Evolutionary conservation across 2,113 vertebrate genomes (phyloP).

Genomic region (Candoia aspera): DNA sequence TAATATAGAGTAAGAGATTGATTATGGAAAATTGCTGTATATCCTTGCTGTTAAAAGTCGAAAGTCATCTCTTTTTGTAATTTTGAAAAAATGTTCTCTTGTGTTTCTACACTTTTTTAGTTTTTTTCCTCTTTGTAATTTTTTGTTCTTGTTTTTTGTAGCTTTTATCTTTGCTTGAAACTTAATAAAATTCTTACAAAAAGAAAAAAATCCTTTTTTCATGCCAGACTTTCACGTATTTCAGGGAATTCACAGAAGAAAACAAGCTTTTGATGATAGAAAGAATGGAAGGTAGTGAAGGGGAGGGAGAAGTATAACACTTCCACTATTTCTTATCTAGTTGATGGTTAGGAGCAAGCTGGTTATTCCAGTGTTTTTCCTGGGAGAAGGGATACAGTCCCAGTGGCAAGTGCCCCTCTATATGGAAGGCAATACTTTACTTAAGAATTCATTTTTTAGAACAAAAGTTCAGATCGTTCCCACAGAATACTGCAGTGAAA

Average conservation of each 20-base stretch:
- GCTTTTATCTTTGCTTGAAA: no score
- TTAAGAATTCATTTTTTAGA: not conserved
- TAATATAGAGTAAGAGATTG: no score
- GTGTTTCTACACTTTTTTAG: no score
- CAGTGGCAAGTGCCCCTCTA: not conserved
- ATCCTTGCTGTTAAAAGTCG: no score
- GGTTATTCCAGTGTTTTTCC: not conserved
- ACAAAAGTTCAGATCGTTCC: constrained; percentile 51
- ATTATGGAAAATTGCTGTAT: no score
- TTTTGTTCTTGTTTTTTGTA: no score
- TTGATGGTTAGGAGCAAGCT: not conserved
- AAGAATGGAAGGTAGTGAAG: not conserved
- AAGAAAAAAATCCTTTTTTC: not conserved
- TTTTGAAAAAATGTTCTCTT: no score
- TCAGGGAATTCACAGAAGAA: not conserved
- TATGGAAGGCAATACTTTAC: not conserved
- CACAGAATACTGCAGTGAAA: constrained; percentile 32
- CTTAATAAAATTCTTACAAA: no score
- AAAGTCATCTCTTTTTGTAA: not conserved
- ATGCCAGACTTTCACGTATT: not conserved
- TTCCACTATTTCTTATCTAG: not conserved
- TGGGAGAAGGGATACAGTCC: no score
- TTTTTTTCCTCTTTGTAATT: no score
- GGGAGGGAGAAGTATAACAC: not conserved
- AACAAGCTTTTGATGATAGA: not conserved